Base-by-base conservation (phyloP, 2,113 vertebrate genomes). In the Forbesichthys agassizii region DNA sequence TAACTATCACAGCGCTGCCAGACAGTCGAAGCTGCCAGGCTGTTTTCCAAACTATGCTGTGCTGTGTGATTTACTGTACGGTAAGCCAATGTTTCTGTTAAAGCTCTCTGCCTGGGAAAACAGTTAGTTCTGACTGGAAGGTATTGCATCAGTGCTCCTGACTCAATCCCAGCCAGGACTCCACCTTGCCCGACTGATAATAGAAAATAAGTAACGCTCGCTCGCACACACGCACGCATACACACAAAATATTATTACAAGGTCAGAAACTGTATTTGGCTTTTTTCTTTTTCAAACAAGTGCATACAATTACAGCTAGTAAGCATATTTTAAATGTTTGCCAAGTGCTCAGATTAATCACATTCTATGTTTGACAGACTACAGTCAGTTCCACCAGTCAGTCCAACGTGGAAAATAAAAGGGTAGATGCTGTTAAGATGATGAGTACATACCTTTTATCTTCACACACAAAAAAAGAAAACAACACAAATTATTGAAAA, bases 181-280 rank as follows among this genome's bases (percentile, higher is more conserved):
- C 42, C 16, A 36, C n/a, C 65, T 5, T 52, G 54, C 52, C 48
- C 60, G 20, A 47, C 64, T 54, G 58, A 78, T 77, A 66, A 93
- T 42, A 64, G 65, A 85, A 81, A 93, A 91, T 88, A 92, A 94
- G 92, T 92, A 91, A 92, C 56, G 11, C 8, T 33, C 18, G 18
- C n/a, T 11, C 20, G 20, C 20, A 20, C 16, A 16, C 16, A 16
- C 16, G 16, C 16, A 16, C 16, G 16, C 16, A 16, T 4, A 72
- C 73, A 61, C 61, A 90, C 92, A 27, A 66, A 91, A 86, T 91
- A 92, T 95, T 95, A 95, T 94, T 94, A 96, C 94, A 95, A 95
- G 82, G 92, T 95, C 94, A 95, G 93, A 96, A 95, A 95, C 92
- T 98, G 95, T 98, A 96, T 98, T 97, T 97, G 95, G 95, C 94